phyloP scores from a whole-genome alignment of 2,888 invertebrate species.

The Euplexia lucipara region DNA sequence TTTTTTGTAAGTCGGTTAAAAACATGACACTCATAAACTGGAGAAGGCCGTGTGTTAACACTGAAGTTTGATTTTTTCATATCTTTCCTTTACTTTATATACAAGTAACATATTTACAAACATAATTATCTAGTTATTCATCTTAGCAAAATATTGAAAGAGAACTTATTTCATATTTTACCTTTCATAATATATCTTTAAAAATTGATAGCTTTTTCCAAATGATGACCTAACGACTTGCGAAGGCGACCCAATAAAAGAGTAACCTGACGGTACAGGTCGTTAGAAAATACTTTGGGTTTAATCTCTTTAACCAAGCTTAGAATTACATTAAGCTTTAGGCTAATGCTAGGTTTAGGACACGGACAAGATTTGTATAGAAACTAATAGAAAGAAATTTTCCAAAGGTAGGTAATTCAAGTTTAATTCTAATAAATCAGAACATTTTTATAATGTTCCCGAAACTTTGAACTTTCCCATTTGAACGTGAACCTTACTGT shows the following conservation, averaged over 20 bases:
- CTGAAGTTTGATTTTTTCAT: too few relatives aligned
- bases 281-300: conserved; percentile 47
- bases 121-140: too few relatives aligned
- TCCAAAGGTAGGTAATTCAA: neutral
- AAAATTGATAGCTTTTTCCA: conserved; percentile 12
- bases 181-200: conserved; percentile 9
- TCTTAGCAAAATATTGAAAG: neutral
- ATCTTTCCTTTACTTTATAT: too few relatives aligned
- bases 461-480: too few relatives aligned
- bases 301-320: conserved; percentile 21
- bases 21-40: too few relatives aligned
- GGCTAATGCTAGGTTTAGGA: conserved; percentile 4
- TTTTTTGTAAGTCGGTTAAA: too few relatives aligned
- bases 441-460: too few relatives aligned
- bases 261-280: conserved; percentile 19
- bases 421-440: neutral
- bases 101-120: too few relatives aligned
- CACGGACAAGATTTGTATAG: neutral
- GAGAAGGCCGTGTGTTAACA: too few relatives aligned
- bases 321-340: neutral
- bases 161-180: conserved; percentile 3
- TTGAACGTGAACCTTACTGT: too few relatives aligned
- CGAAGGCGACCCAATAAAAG: conserved; percentile 12
- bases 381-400: neutral
- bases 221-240: conserved; percentile 16